These are phyloP conservation scores for Parambassis ranga DNA, from an alignment of 2,797 vertebrate species.

Conservation along the genomic window DNA sequence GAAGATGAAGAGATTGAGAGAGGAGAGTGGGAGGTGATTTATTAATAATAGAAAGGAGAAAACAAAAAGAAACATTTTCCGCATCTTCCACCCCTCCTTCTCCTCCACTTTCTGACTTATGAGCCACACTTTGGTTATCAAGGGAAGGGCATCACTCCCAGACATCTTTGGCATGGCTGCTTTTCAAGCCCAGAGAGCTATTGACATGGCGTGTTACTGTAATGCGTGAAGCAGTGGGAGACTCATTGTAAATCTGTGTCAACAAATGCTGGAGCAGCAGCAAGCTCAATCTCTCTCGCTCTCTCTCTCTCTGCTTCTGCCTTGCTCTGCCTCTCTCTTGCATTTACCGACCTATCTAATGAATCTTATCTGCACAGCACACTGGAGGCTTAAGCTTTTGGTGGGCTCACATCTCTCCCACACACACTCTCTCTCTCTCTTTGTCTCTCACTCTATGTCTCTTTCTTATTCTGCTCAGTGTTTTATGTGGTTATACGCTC, in stretches of 20 bases:
- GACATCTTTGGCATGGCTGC: constrained; percentile 74
- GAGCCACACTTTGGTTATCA: constrained; percentile 72
- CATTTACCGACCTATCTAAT: constrained; percentile 79
- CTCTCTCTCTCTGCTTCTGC: constrained; percentile 28
- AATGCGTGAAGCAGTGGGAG: constrained; percentile 75
- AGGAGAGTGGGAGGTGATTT: constrained; percentile 14
- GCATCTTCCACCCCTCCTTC: constrained; percentile 1
- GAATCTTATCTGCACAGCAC: constrained; percentile 78
- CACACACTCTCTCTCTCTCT: constrained; percentile 51
- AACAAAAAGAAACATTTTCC: constrained; percentile 16
- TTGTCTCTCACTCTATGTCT: constrained; percentile 32
- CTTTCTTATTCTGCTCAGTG: constrained; percentile 36
- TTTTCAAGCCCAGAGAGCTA: constrained; percentile 74
- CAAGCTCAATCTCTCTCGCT: constrained; percentile 54
- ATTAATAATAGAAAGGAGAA: constrained; percentile 44
- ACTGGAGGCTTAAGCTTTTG: constrained; percentile 77
- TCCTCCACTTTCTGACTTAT: constrained; percentile 58
- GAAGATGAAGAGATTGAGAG: constrained; percentile 23
- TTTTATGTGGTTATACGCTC: constrained; percentile 66
- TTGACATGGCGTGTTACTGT: constrained; percentile 76
- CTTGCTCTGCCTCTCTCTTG: constrained; percentile 51
- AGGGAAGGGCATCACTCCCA: constrained; percentile 76
- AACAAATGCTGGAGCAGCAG: constrained; percentile 77
- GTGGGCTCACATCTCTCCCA: constrained; percentile 67
- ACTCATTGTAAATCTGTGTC: constrained; percentile 80